These are phyloP conservation scores for Gnathonemus echidnorhynchus DNA, from an alignment of 2,113 vertebrate species.

Conservation along the genomic window DNA sequence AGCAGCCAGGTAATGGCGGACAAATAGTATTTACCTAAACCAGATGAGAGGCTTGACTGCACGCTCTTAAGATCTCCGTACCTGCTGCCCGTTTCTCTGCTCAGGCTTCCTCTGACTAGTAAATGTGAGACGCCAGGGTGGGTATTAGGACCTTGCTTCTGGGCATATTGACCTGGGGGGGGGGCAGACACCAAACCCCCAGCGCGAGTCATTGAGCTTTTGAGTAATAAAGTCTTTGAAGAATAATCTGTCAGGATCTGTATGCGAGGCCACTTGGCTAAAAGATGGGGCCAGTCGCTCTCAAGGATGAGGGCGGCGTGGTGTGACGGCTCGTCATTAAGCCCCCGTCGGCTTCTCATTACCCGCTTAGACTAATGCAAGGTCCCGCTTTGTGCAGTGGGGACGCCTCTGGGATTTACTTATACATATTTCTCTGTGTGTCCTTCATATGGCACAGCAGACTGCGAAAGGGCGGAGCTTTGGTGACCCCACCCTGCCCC, in stretches of 20 bases:
- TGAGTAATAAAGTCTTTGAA: slow-evolving; percentile 12
- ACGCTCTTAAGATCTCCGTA: neutral
- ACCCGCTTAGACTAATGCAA: neutral
- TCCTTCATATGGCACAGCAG: neutral
- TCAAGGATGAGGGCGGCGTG: neutral
- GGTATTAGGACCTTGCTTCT: neutral
- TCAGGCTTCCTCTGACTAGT: neutral
- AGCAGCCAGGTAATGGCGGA: neutral
- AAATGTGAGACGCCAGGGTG: neutral
- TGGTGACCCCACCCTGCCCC: neutral
- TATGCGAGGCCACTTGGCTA: neutral
- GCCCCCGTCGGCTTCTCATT: neutral
- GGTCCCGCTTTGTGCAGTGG: neutral
- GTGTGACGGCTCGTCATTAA: neutral
- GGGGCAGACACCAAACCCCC: neutral
- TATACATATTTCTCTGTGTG: neutral
- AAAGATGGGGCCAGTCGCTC: neutral
- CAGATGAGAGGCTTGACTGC: neutral
- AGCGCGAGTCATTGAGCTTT: slow-evolving; percentile 15
- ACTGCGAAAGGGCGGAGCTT: neutral
- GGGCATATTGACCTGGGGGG: neutral
- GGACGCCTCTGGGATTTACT: neutral
- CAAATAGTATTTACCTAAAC: neutral
- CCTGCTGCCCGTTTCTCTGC: neutral
- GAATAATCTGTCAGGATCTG: neutral